Evolutionary conservation across 2,113 vertebrate genomes (phyloP), one percentile per base, ranked within the genome.

Genomic region (Bujurquina vittata): DNA sequence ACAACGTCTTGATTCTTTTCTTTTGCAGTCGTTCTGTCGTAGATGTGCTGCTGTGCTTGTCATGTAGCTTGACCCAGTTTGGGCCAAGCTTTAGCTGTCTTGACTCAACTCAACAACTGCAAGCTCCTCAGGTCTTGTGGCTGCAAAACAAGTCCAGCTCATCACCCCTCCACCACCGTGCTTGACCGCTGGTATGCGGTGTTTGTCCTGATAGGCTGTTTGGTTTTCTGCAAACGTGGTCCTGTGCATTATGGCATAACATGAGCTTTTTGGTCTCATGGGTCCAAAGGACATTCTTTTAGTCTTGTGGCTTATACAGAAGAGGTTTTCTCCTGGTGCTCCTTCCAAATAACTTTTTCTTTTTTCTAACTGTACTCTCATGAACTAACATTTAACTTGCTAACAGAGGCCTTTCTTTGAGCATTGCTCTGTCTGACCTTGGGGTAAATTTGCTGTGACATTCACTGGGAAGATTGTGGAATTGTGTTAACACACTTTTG

Each of bases 301-400:
- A 40, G 0, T 4, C 20, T 40, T 63, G 61, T 46, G 37, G 43
- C 26, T 67, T 46, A 46, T 22, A 17, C 14, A 67, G 37, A 67
- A 22, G 62, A 0, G 1, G 14, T 4, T 67, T 63, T 15, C 12
- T 63, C 11, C 20, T 4, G 18, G 18, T 35, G n/a, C 60, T 4
- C 11, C 11, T 0, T 62, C 60, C 0, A 62, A 63, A 6, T 37
- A 37, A 37, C 5, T 7, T 7, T 4, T 35, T 0, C 60, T 40
- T 65, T 65, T 65, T 65, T 23, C 15, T 3, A 65, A 65, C 43
- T 65, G 4, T 23, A n/a, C 62, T 65, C n/a, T 65, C 37, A 10
- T 65, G 4, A 46, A 0, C 37, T 46, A 46, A 0, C 37, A 46
- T 67, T 65, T 65, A 65, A 2, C 4, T 17, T 65, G n/a, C 8